Conservation (phyloP, 2,113 vertebrate species). For the Apodemus speciosus region DNA sequence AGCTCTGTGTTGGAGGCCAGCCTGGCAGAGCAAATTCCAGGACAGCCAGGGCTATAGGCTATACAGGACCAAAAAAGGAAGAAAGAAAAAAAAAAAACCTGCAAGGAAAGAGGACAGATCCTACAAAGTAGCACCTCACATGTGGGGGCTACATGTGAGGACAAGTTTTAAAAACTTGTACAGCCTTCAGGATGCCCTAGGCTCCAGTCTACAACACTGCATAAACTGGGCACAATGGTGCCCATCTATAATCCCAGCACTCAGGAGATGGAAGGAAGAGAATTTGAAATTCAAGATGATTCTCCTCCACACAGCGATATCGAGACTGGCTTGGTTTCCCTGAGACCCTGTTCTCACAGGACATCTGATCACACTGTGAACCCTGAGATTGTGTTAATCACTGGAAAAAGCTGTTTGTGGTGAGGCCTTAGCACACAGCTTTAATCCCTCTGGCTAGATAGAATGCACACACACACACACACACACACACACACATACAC, state of each 20-base stretch:
- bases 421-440: too few species aligned
- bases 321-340: not conserved
- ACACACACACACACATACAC: too few species aligned
- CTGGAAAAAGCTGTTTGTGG: too few species aligned
- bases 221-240: not conserved
- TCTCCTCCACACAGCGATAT: not conserved
- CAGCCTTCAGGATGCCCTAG: not conserved
- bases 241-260: not conserved
- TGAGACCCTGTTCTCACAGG: not conserved
- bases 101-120: not conserved
- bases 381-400: too few species aligned
- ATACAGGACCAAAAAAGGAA: not conserved
- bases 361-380: too few species aligned
- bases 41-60: not conserved
- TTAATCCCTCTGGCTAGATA: too few species aligned
- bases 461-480: too few species aligned
- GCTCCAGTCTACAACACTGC: too few species aligned
- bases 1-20: not conserved
- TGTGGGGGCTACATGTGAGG: not conserved
- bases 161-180: not conserved
- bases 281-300: not conserved
- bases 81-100: not conserved
- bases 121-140: not conserved
- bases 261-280: not conserved
- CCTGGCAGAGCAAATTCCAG: not conserved